Base-by-base conservation (phyloP, 2,113 vertebrate species). In the Tenrec ecaudatus region DNA sequence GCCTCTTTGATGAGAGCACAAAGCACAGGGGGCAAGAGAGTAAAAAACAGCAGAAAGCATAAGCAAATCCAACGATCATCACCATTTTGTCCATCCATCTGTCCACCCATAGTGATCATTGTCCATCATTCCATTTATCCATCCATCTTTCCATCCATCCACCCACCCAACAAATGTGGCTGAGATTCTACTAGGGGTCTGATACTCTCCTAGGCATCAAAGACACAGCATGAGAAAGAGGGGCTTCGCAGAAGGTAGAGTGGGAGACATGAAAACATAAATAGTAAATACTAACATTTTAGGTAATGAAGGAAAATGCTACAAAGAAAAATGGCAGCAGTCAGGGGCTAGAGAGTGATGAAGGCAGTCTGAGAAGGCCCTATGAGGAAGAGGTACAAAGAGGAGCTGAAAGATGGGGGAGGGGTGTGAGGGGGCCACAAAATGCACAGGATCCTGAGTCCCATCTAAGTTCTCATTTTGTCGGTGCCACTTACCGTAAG, bases 201-300 rank as follows among this genome's bases (percentile, higher is more conserved):
- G 22, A 12, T 1, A 16, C 29, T 57, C 5, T 76, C 53, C 25
- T 12, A 3, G 29, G 60, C 20, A 57, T 7, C 33, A n/a, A 47
- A 76, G 60, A 1, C 40, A 76, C 15, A 62, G 33, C 12, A 20
- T 71, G 29, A 57, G 27, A 58, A 73, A 38, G 86, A 33, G 22
- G 16, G 86, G 40, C 64, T 82, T 82, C 84, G 68, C 23, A 47
- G 71, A 75, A 84, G 78, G 68, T 36, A 77, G 38, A 92, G 57
- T 31, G 25, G 36, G 79, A 27, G 11, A 66, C 47, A 31, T 38
- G 73, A 80, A 36, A 58, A 23, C n/a, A n/a, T 31, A 53, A 68
- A 1, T 57, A 86, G 31, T 23, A 86, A 86, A 12, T 25, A 64
- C 31, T 40, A 4, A 69, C n/a, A 57, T 83, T 94, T 94, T 53